Evolutionary conservation across 2,797 vertebrate genomes (phyloP), one percentile per base, ranked within the genome.

Genomic region (Cyclopterus lumpus): DNA sequence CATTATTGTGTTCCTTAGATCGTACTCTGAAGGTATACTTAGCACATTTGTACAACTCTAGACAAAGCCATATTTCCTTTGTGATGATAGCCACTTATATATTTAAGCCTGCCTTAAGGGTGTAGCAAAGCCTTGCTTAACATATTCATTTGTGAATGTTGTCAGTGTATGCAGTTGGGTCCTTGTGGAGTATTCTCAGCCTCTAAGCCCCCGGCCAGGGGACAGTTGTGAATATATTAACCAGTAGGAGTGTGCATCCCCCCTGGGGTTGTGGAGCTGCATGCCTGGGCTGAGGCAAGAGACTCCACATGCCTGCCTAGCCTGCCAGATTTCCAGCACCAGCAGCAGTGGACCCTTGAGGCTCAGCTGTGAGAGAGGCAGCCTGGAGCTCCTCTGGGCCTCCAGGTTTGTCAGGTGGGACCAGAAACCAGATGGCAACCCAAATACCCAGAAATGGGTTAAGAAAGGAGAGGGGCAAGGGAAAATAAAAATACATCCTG

Each of bases 171-270:
- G 75, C 77, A 83, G 79, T 80, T 12, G 11, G 60, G 73, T 83
- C 85, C 81, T 83, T 6, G 0, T 74, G 72, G 86, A 83, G 67
- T 77, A 84, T 86, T 91, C 76, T 80, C 71, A 75, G 73, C 81
- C 83, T 82, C 69, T 80, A 84, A 90, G 86, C 87, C 81, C 64
- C 69, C 3, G 61, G 88, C 71, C 81, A 71, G 72, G 87, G 81
- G 85, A 91, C 81, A 74, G 69, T 81, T 86, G 66, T 85, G 88
- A 88, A 93, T 88, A 85, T 88, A 86, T 92, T 86, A 91, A 78
- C 73, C 54, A 76, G 73, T 67, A 71, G 73, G 75, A 85, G 84
- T 78, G 68, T 84, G 68, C 67, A 61, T 71, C 58, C 77, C 85
- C 78, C 84, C 64, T 58, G 83, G 89, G 90, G 75, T 78, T 20